These are phyloP conservation scores for Pocillopora verrucosa DNA, from an alignment of 64 coral and sea anemone genomes.

Conservation along the genomic window DNA sequence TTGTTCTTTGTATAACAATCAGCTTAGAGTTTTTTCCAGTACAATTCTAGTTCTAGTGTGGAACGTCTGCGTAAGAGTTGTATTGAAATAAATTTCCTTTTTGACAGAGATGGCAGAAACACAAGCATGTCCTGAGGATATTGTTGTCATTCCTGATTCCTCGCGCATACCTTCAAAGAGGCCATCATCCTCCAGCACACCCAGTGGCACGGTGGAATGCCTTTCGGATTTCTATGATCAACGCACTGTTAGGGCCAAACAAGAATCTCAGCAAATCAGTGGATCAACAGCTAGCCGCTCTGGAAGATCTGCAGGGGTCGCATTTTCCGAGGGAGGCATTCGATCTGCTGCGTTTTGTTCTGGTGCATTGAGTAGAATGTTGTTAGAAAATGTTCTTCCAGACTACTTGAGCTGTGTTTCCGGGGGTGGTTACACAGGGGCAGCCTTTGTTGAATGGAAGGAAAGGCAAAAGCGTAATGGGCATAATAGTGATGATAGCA, in stretches of 20 bases:
- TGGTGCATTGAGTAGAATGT: conserved; percentile 12
- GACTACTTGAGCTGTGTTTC: conserved; percentile 41
- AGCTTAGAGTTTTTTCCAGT: no score
- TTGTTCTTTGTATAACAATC: no score
- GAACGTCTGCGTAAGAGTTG: no score
- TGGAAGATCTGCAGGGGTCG: not conserved
- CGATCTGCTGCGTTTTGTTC: conserved; percentile 40
- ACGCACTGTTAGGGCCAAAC: not conserved
- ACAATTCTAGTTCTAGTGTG: no score
- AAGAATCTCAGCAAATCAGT: not conserved
- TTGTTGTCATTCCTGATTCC: not conserved
- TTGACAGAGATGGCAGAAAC: not conserved
- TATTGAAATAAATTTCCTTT: not conserved
- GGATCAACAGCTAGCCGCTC: not conserved
- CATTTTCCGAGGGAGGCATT: conserved; percentile 48
- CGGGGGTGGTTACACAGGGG: conserved; percentile 34
- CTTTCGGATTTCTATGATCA: not conserved
- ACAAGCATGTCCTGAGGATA: not conserved
- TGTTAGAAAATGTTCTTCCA: not conserved
- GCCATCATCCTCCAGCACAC: not conserved
- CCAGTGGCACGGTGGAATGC: not conserved
- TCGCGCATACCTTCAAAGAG: not conserved
- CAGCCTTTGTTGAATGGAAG: conserved; percentile 13
- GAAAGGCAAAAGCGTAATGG: not conserved
- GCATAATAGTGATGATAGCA: not conserved